Evolutionary conservation across 2,888 invertebrate genomes (phyloP), one percentile per base, ranked within the genome.

Genomic region (Eueremaeus valkanovi): DNA sequence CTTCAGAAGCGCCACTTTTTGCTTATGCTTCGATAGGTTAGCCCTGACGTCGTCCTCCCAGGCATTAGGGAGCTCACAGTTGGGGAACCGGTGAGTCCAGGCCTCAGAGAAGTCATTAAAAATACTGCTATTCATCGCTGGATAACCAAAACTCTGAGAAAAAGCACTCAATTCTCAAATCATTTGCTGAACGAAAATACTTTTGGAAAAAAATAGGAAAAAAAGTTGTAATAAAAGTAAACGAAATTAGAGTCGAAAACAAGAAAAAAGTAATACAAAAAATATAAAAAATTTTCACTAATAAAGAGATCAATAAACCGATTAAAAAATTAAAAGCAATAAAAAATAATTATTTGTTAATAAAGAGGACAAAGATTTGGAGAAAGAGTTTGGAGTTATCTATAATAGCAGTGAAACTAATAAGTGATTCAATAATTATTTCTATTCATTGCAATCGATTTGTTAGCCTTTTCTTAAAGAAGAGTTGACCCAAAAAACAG

Each of bases 1-100:
- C 83, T 89, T 89, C 75, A 94, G 77, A 81, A 90, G 88, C 79
- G 88, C 86, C 79, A 93, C 92, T 87, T 91, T 92, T 84, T 91
- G 89, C 86, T 91, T 91, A 87, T 94, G 93, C 85, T 92, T 91
- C 82, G 90, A 89, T 81, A 94, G 88, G 86, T 93, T 93, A 80
- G 92, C 91, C 83, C 92, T 89, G 83, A 93, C 92, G 87, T 93
- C 92, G 86, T 92, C 92, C 85, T 93, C 93, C 79, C 79, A 79
- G 83, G 92, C 92, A 83, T 91, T 91, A 84, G 93, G 93, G 81
- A 93, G 87, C 81, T 91, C 90, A 86, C 92, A 92, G 83, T 92
- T 92, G 81, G 93, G 93, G 87, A 93, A 93, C 83, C 92, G 88
- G 87, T 92, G 90, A 86, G 90, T 88, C 93, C 93, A 93, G 85